Percentiles rank a stretch among this genome's conserved stretches.
Conservation (phyloP, 2,797 vertebrate genomes). For the Clarias platycephalus region DNA sequence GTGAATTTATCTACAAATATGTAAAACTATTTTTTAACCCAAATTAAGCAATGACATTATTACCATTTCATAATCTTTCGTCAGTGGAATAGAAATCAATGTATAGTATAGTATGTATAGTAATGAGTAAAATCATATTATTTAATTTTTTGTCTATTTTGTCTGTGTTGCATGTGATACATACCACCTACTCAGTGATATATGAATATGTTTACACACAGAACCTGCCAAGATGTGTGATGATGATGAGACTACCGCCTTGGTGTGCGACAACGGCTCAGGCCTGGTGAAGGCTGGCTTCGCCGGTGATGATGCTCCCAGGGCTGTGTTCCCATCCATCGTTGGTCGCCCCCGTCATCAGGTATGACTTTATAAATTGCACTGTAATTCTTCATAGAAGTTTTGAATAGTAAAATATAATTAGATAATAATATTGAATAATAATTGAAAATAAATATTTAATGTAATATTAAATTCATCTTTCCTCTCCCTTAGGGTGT, state of each 20-base stretch:
- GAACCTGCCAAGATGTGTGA: conserved; percentile 91
- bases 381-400: neutral
- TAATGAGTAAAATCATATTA: neutral
- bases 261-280: conserved; percentile 98
- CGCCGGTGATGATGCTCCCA: conserved; percentile 94
- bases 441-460: neutral
- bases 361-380: conserved; percentile 68
- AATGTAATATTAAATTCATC: neutral
- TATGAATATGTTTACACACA: conserved; percentile 48
- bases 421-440: too few relatives aligned
- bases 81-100: neutral
- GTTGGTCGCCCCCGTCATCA: conserved; percentile 97
- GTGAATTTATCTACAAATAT: neutral
- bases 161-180: neutral
- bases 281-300: conserved; percentile 98
- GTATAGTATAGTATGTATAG: too few relatives aligned
- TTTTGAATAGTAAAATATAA: neutral
- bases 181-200: conserved; percentile 22
- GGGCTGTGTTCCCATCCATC: conserved; percentile 98
- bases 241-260: conserved; percentile 94
- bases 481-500: conserved; percentile 70
- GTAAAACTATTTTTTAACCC: neutral
- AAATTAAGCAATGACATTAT: neutral
- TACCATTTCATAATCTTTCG: neutral
- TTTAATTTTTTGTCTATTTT: neutral